Evolutionary conservation across 2,797 vertebrate genomes (phyloP), one percentile per base, ranked within the genome.

Genomic region (Myoxocephalus aenaeus): DNA sequence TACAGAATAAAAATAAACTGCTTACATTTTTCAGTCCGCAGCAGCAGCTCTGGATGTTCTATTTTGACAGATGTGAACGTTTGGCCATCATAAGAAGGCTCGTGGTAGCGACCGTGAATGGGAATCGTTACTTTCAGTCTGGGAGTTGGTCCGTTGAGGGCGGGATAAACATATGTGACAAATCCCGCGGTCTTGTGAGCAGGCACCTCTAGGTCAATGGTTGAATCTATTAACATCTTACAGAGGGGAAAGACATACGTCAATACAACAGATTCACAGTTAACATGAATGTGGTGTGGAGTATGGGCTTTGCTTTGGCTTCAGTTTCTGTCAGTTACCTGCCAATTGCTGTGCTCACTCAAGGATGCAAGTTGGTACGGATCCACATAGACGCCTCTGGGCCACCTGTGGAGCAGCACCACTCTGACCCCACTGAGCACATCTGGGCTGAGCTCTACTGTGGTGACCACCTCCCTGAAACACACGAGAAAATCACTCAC

Each of bases 81-180:
- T 65, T 92, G 57, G 18, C 82, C 77, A 1, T 57, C 83, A 51
- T 67, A 72, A 5, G 96, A 93, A 0, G 98, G 96, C 25, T 93
- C 86, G 50, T 98, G 97, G 84, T 99, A 99, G 1, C 98, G 96
- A 0, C 89, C 94, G 1, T 99, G 98, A 61, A 99, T 70, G 3
- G 97, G 98, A 79, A 99, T 78, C 0, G 83, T 78, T 7, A 94
- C 92, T 44, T 80, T 90, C 18, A 84, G 90, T 17, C 17, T 80
- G 5, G 86, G 50, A 18, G 90, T 92, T 65, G 65, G 70, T 34
- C 80, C 74, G 44, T 92, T 91, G 0, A 72, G 57, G n/a, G 82
- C 86, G 61, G 95, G 89, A 81, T 93, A 97, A 71, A 97, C 84
- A 48, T 97, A 90, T 56, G 96, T 84, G 12, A 91, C 70, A 36